Evolutionary conservation across 2,113 vertebrate species (phyloP), one percentile per base, ranked within the genome.

Genomic region (Lepisosteus osseus): DNA sequence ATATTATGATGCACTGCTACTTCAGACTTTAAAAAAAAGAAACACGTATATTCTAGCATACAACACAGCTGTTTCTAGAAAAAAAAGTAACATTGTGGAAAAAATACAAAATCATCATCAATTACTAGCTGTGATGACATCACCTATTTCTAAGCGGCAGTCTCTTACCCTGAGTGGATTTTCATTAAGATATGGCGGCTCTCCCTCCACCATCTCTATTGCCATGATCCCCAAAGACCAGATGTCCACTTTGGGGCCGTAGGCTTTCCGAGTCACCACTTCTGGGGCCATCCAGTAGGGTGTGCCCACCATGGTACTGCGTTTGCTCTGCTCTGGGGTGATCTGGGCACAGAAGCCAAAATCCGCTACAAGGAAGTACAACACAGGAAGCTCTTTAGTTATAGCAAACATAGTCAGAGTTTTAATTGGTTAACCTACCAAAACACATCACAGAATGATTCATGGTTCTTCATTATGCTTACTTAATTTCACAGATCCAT

Each of bases 181-280:
- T 90, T 99, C 97, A 62, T 99, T 99, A 89, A 99, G 94, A 80
- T 99, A 99, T 17, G 97, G 97, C 1, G 97, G 97, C 82, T 99
- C 97, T 85, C 97, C 97, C 90, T 99, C 97, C 84, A 99, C 95
- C 97, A 98, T 99, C 88, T 99, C 97, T 82, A 98, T 98, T 67
- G 97, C 97, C 97, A 99, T 99, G 85, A 99, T 99, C 72, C 97
- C 97, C 79, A 99, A 87, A 47, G 96, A 98, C 97, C 97, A 99
- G 81, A 99, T 97, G 80, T 99, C 97, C 82, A 99, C 97, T 83
- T 99, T 99, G 0, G 97, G 95, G 54, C 97, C 97, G 0, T 99
- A 99, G 0, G 97, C 96, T 89, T 99, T 99, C 45, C 97, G 92
- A 65, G 97, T 99, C 66, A 99, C 97, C 70, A 99, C 97, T 81